A percentile compares a stretch with the other conserved stretches of the same genome.
phyloP scores from a whole-genome alignment of 2,888 invertebrate genomes.

The Trissolcus brochymenae region DNA sequence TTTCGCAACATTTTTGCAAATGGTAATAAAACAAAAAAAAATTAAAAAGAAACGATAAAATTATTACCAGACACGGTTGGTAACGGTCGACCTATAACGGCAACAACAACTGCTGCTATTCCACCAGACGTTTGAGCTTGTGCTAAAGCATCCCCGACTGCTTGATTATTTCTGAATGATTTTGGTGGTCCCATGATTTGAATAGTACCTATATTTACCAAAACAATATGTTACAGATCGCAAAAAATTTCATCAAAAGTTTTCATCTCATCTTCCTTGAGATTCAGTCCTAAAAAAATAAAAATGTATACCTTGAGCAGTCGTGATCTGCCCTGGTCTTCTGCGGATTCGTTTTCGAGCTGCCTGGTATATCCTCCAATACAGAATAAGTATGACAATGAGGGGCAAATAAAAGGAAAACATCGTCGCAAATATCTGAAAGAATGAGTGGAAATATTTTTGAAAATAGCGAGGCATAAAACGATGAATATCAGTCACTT shows the following conservation, averaged over 20 bases:
- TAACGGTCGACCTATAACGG: slow-evolving; percentile 83
- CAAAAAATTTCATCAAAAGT: not conserved
- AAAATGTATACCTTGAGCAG: slow-evolving; percentile 58
- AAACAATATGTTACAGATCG: not conserved
- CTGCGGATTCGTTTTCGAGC: slow-evolving; percentile 90
- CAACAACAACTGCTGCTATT: slow-evolving; percentile 85
- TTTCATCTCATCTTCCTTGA: no score
- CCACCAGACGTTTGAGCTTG: slow-evolving; percentile 85
- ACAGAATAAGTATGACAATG: slow-evolving; percentile 89
- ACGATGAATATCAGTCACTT: no score
- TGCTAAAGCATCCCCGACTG: slow-evolving; percentile 80
- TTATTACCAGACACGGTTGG: slow-evolving; percentile 80
- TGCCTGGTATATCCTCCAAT: slow-evolving; percentile 93
- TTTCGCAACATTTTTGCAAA: no score
- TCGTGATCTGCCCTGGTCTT: slow-evolving; percentile 77
- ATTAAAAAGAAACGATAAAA: no score
- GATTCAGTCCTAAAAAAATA: no score
- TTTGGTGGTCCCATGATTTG: slow-evolving; percentile 67
- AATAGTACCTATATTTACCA: slow-evolving; percentile 53
- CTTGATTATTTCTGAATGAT: slow-evolving; percentile 72
- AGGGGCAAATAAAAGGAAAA: slow-evolving; percentile 95
- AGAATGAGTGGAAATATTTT: slow-evolving; percentile 15
- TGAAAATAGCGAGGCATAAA: no score
- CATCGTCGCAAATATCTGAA: slow-evolving; percentile 91
- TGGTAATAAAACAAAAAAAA: no score